These are phyloP conservation scores for Telmatochromis sp. DNA, from an alignment of 2,113 vertebrate genomes.

Conservation along the genomic window DNA sequence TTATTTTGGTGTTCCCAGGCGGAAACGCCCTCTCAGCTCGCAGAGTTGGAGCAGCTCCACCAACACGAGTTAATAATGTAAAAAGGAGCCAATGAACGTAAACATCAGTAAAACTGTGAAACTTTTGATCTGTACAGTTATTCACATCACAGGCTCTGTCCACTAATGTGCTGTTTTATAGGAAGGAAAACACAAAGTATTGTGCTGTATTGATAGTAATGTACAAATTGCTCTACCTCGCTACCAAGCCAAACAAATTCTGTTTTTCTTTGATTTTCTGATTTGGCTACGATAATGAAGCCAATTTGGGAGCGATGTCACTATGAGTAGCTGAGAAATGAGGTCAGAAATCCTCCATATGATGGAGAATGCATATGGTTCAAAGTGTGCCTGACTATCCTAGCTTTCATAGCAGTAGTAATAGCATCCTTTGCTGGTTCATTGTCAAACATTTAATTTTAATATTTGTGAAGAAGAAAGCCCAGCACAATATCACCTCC, in stretches of 20 bases:
- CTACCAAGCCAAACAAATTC: not conserved
- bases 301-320: not conserved
- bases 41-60: not conserved
- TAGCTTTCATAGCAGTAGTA: not conserved
- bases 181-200: not conserved
- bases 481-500: not conserved
- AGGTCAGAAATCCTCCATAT: not conserved
- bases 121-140: not conserved
- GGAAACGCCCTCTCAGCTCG: not conserved
- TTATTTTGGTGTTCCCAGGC: not conserved
- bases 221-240: not conserved
- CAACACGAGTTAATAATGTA: not conserved
- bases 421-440: not conserved
- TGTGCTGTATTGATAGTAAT: not conserved
- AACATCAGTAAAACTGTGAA: not conserved
- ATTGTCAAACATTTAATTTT: not conserved
- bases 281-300: not conserved
- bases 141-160: not conserved
- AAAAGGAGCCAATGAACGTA: rapidly evolving
- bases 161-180: not conserved
- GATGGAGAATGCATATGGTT: not conserved
- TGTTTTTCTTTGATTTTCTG: not conserved
- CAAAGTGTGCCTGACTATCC: not conserved
- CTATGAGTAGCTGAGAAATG: not conserved
- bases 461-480: not conserved